Evolutionary conservation across 1,140 invertebrate species (phyloP).

Genomic region (Eriosoma lanigerum): DNA sequence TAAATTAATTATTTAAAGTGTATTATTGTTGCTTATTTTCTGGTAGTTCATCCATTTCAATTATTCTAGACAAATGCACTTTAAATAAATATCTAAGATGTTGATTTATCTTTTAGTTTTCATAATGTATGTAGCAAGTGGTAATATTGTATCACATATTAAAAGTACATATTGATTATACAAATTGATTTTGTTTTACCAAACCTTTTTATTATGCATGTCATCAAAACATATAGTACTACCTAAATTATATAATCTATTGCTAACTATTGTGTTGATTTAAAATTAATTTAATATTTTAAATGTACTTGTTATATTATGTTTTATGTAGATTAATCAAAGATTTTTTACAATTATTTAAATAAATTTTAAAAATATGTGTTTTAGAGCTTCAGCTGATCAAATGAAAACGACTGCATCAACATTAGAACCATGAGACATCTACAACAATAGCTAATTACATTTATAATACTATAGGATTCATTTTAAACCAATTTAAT

Average conservation of each 20-base stretch:
- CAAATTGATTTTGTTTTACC: too few species aligned
- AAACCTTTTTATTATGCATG: background rate
- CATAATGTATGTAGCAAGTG: background rate
- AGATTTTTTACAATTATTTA: background rate
- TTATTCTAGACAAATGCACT: background rate
- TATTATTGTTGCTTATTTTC: slow-evolving; percentile 1
- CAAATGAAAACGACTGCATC: slow-evolving; percentile 51
- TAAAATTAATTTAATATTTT: background rate
- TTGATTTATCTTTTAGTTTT: slow-evolving; percentile 11
- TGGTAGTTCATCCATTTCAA: background rate
- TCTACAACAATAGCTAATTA: background rate
- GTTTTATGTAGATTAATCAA: too few species aligned
- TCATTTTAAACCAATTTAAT: slow-evolving; percentile 1
- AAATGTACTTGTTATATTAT: background rate
- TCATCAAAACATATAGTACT: background rate
- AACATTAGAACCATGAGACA: slow-evolving; percentile 29
- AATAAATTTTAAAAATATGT: background rate
- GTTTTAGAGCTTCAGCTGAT: slow-evolving; percentile 45
- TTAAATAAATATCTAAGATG: slow-evolving; percentile 6
- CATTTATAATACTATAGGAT: background rate
- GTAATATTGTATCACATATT: background rate
- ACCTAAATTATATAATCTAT: background rate
- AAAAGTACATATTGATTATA: background rate
- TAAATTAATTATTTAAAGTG: slow-evolving; percentile 52
- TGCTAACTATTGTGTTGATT: background rate